A percentile compares a stretch with the other conserved stretches of the same genome.
Conservation (phyloP, 2,888 invertebrate genomes). For the Orgyia antiqua region DNA sequence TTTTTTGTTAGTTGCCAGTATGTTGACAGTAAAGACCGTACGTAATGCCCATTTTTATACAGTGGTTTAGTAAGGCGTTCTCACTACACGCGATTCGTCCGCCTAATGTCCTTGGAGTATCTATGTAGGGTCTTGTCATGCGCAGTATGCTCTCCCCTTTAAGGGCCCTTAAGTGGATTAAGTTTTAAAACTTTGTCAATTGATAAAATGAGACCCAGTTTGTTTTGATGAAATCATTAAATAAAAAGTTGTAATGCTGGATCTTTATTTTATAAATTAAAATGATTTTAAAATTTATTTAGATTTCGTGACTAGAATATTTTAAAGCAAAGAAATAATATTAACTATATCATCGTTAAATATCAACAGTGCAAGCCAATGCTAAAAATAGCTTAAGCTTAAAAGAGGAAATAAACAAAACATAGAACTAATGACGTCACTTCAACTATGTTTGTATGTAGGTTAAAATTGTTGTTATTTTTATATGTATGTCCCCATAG, state of each 20-base stretch:
- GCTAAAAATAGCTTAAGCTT: too few species aligned
- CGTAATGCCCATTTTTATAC: conserved; percentile 50
- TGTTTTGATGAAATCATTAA: conserved; percentile 60
- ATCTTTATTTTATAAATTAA: conserved; percentile 29
- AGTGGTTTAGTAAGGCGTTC: conserved; percentile 35
- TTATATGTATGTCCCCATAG: too few species aligned
- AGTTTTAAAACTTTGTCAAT: too few species aligned
- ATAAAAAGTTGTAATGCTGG: conserved; percentile 57
- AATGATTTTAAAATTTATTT: conserved; percentile 11
- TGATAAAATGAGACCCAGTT: conserved; percentile 61
- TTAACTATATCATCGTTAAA: too few species aligned
- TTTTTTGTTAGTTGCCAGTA: too few species aligned
- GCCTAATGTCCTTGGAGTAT: conserved; percentile 67
- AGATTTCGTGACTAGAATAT: conserved; percentile 14
- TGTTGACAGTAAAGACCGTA: conserved; percentile 4
- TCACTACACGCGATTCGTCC: conserved; percentile 36
- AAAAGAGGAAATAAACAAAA: too few species aligned
- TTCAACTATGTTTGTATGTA: too few species aligned
- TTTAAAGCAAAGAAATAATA: conserved; percentile 1
- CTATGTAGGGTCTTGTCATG: conserved; percentile 65
- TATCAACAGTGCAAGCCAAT: too few species aligned
- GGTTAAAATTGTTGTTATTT: too few species aligned
- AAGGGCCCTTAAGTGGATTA: conserved; percentile 30
- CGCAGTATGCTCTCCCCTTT: conserved; percentile 58
- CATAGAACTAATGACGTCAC: too few species aligned